These are phyloP conservation scores for Lasioglossum leucozonium DNA, from an alignment of 2,888 invertebrate genomes.

Conservation along the genomic window DNA sequence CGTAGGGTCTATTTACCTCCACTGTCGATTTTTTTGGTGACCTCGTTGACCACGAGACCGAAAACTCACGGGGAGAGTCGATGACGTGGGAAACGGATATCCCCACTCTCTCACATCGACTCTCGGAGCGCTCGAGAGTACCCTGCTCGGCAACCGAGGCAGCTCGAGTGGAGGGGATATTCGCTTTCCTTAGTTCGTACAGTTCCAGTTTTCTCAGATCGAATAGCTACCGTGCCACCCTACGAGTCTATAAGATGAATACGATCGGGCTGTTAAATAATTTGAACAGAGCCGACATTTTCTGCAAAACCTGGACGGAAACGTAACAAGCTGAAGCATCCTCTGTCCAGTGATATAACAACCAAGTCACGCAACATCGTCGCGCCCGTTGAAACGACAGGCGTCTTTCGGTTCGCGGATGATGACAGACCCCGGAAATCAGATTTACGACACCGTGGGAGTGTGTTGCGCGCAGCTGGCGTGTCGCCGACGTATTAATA, in stretches of 20 bases:
- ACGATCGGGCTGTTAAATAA: neutral
- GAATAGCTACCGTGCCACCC: neutral
- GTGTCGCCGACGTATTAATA: slow-evolving; percentile 15
- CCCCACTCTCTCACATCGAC: no score
- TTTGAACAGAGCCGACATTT: neutral
- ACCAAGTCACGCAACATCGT: neutral
- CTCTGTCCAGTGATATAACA: neutral
- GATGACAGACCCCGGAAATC: neutral
- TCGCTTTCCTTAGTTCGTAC: no score
- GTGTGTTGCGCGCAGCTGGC: neutral
- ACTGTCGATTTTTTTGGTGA: no score
- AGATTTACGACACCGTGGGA: neutral
- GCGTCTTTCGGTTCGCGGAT: neutral
- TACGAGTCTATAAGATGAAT: neutral
- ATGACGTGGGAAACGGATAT: no score
- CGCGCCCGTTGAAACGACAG: neutral
- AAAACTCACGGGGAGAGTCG: no score
- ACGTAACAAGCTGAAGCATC: no score
- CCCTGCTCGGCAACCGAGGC: no score
- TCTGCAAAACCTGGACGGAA: neutral
- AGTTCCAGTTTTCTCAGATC: no score
- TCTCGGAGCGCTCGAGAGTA: no score
- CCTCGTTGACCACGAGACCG: no score
- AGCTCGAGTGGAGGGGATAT: no score
- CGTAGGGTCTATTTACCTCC: no score